These are phyloP conservation scores for Pseudonaja textilis DNA, from an alignment of 2,113 vertebrate species.

Conservation along the genomic window DNA sequence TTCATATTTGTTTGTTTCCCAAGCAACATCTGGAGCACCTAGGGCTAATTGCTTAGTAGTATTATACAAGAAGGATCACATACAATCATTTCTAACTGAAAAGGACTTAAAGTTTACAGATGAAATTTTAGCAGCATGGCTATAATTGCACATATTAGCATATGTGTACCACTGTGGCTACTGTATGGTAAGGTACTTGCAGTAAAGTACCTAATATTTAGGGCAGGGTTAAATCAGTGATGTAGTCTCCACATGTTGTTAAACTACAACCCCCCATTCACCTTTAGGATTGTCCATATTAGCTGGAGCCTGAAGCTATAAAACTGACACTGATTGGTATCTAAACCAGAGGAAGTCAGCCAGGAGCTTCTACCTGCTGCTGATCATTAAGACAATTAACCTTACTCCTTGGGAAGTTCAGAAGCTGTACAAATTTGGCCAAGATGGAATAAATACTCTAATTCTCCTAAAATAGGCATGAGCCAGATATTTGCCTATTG, in stretches of 20 bases:
- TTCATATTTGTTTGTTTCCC: background rate
- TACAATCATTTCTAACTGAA: background rate
- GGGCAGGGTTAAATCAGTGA: background rate
- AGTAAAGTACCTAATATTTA: background rate
- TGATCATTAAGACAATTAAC: background rate
- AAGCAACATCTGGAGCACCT: slow-evolving; percentile 15
- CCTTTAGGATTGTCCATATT: background rate
- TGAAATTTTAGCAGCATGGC: background rate
- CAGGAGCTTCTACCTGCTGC: background rate
- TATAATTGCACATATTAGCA: slow-evolving; percentile 1
- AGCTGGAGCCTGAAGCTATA: background rate
- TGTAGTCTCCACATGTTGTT: background rate
- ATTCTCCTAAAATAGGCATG: background rate
- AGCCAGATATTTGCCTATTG: background rate
- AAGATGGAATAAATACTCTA: background rate
- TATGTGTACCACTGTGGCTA: background rate
- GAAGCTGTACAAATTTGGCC: background rate
- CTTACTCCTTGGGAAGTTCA: background rate
- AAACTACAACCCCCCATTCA: background rate
- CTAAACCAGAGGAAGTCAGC: background rate
- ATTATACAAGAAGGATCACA: background rate
- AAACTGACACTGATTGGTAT: background rate
- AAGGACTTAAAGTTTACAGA: background rate
- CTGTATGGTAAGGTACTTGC: background rate
- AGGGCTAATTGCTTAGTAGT: background rate